Conservation (phyloP, 2,113 vertebrate species). For the Arothron firmamentum region DNA sequence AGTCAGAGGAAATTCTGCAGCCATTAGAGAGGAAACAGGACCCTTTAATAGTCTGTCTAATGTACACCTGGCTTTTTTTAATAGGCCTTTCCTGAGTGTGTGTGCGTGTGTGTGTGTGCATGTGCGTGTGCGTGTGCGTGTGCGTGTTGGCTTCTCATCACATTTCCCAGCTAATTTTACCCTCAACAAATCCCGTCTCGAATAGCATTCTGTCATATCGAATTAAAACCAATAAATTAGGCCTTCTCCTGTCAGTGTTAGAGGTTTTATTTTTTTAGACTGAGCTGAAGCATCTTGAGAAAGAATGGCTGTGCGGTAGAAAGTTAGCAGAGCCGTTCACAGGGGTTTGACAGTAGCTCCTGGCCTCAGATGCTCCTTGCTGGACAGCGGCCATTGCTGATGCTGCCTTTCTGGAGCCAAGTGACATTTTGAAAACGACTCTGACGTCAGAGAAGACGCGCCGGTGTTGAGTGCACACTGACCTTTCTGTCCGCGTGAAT, state of each 20-base stretch:
- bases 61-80: constrained; percentile 70
- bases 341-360: constrained; percentile 22
- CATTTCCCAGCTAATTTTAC: constrained; percentile 30
- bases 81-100: constrained; percentile 40
- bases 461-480: constrained; percentile 24
- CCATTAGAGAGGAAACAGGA: constrained; percentile 65
- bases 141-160: constrained; percentile 17
- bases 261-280: constrained; percentile 30
- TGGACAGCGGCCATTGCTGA: constrained; percentile 39
- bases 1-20: constrained; percentile 49
- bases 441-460: constrained; percentile 51
- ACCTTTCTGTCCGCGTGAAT: constrained; percentile 52
- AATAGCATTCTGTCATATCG: constrained; percentile 24
- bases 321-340: constrained; percentile 8
- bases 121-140: constrained; percentile 13
- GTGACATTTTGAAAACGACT: constrained; percentile 56
- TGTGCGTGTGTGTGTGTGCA: constrained; percentile 22
- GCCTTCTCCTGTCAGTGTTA: too few relatives aligned
- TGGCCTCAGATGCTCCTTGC: constrained; percentile 17
- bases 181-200: constrained; percentile 17
- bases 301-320: constrained; percentile 8
- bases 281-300: constrained; percentile 18
- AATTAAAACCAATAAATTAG: too few relatives aligned
- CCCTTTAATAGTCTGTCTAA: constrained; percentile 66
- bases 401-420: constrained; percentile 42